Evolutionary conservation across 2,113 vertebrate species (phyloP).

Genomic region (Regulus satrapa): DNA sequence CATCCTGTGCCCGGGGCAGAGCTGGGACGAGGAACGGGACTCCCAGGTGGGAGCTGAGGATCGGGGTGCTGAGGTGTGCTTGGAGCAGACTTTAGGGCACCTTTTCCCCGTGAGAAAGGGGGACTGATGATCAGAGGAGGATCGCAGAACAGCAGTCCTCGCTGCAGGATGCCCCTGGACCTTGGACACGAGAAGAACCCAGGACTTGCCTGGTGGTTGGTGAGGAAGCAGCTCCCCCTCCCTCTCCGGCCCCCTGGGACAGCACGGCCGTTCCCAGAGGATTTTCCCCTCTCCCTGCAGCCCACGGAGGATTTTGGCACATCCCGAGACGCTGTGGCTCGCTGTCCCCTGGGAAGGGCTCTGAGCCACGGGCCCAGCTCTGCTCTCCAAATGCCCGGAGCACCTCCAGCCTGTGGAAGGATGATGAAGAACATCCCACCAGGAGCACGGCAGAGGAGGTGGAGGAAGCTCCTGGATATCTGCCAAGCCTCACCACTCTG

Average conservation of each 20-base stretch:
- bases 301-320: background rate
- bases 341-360: accelerated
- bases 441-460: background rate
- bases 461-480: conserved; percentile 29
- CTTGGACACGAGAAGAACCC: background rate
- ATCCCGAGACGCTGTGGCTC: background rate
- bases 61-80: background rate
- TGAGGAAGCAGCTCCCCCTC: background rate
- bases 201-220: background rate
- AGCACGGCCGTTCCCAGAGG: background rate
- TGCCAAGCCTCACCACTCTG: conserved; percentile 11
- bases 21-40: background rate
- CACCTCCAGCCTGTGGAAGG: background rate
- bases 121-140: background rate
- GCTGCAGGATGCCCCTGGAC: background rate
- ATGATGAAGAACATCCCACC: background rate
- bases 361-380: background rate
- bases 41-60: background rate
- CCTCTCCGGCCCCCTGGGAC: background rate
- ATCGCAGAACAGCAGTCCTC: background rate
- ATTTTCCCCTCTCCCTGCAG: background rate
- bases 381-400: background rate
- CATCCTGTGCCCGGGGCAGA: background rate
- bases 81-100: background rate
- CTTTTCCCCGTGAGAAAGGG: background rate